Evolutionary conservation across 2,113 vertebrate genomes (phyloP), one percentile per base, ranked within the genome.

Genomic region (Salminus brasiliensis): DNA sequence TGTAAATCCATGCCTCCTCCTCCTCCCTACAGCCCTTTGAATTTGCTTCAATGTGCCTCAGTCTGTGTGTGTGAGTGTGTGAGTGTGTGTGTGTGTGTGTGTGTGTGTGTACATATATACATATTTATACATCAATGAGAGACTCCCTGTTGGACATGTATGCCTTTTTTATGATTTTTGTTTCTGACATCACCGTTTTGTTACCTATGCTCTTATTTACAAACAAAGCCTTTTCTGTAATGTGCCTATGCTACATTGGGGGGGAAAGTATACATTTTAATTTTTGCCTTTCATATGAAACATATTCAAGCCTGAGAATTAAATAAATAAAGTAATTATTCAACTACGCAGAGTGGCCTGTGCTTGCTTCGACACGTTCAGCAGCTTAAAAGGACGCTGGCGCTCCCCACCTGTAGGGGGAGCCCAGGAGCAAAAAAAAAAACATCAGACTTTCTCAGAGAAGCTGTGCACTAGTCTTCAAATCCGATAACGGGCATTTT

Each of bases 211-310:
- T 85, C 84, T 91, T 85, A 89, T 89, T 88, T 91, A 88, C 88
- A 86, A 92, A 84, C 57, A 18, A 84, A 84, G 87, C 90, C 90
- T 93, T 78, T 92, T 93, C 90, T 93, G 92, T 94, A 92, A 93
- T 81, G 93, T 94, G 92, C 93, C 93, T 94, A 92, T 91, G 91
- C 88, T 89, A 86, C 82, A 83, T 84, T 41, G 89, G 86, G 90
- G n/a, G 84, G 74, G 84, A 80, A 87, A 89, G 84, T 90, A 86
- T 85, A 90, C 85, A 85, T 91, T 92, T 92, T 90, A 87, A 89
- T 93, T 93, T 93, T 94, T 89, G 89, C 92, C 88, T 94, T 94
- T 93, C 91, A 92, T 93, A 94, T 91, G 85, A 89, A 92, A 92
- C 91, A 90, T 93, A 93, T 89, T 93, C 88, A 92, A 93, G 90